A percentile compares a stretch with the other conserved stretches of the same genome.
These are phyloP conservation scores for Mixornis gularis DNA, from an alignment of 2,113 vertebrate genomes.

Conservation along the genomic window DNA sequence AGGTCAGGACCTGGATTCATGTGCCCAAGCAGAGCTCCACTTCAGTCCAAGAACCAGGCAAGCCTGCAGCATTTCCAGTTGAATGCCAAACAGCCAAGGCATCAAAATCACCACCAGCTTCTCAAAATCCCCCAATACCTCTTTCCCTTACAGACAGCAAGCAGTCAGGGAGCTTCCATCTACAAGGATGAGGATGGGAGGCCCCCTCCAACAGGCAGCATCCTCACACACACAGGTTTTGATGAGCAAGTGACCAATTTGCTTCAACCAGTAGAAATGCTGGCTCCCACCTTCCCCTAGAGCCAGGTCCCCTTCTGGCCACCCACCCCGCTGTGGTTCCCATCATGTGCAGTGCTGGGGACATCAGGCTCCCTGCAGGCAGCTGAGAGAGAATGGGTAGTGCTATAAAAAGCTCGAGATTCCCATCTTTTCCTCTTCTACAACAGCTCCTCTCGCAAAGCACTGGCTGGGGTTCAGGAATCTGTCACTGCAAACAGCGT, in stretches of 20 bases:
- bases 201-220: neutral
- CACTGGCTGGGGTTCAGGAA: constrained; percentile 37
- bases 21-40: neutral
- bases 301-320: neutral
- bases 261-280: neutral
- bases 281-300: neutral
- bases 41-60: neutral
- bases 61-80: rapidly evolving
- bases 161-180: neutral
- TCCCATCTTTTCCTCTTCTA: constrained; percentile 18
- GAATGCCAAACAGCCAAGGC: neutral
- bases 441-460: neutral
- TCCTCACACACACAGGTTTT: neutral
- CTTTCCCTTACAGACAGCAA: neutral
- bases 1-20: neutral
- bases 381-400: neutral
- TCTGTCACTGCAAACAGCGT: constrained; percentile 12
- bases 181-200: neutral
- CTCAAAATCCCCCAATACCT: neutral
- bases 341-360: neutral
- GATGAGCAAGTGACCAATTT: neutral
- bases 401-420: constrained; percentile 16
- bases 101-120: neutral
- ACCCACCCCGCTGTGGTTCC: neutral
- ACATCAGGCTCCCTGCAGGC: neutral